phyloP scores from a whole-genome alignment of 2,113 vertebrate species.

The Chinchilla lanigera region DNA sequence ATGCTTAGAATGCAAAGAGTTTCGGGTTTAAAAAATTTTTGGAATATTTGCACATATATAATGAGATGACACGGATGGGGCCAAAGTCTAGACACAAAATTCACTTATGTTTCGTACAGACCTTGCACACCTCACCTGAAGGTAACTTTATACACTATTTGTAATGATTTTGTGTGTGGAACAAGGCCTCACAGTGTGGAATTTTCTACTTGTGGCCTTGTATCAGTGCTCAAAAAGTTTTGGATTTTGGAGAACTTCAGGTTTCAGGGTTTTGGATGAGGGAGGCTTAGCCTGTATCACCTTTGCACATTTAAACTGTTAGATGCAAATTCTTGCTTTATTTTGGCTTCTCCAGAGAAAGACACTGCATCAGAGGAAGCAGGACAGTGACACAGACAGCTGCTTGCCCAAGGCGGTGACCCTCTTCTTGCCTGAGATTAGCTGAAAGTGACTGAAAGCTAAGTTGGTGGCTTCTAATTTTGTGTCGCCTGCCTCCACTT shows the following conservation, averaged over 20 bases:
- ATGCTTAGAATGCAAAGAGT: neutral
- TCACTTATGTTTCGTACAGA: neutral
- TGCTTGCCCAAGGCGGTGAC: neutral
- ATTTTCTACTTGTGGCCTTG: neutral
- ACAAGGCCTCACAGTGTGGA: neutral
- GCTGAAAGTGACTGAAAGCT: neutral
- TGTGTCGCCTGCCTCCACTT: neutral
- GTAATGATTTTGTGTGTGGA: neutral
- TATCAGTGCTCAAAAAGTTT: neutral
- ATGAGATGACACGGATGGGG: neutral
- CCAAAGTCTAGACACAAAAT: neutral
- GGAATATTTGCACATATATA: neutral
- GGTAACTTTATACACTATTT: neutral
- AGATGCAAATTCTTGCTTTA: neutral
- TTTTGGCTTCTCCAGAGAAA: constrained; percentile 3
- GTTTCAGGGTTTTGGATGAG: neutral
- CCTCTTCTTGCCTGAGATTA: neutral
- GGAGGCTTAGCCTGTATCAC: neutral
- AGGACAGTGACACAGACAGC: neutral
- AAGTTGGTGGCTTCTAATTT: neutral
- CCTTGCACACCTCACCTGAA: neutral
- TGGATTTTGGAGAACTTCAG: neutral
- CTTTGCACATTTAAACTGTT: neutral
- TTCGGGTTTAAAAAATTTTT: neutral
- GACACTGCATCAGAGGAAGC: neutral